Base-by-base conservation (phyloP, 2,888 invertebrate genomes). In the Actias luna region DNA sequence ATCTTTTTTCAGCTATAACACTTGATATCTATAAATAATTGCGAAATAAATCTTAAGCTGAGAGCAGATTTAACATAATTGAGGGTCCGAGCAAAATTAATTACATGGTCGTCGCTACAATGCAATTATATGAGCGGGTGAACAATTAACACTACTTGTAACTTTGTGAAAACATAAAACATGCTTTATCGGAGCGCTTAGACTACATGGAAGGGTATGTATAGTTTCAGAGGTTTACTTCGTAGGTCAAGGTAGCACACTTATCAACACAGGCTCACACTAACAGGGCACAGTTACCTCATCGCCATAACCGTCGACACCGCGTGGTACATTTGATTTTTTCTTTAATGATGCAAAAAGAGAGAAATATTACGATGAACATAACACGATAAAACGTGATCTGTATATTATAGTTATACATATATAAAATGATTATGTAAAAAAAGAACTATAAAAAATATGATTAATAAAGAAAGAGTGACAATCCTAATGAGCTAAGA, bases 271-370 rank as follows among this genome's bases (percentile, higher is more conserved):
- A 83, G 83, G 80, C 77, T 80, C 83, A 89, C 84, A 88, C 89
- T 89, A 91, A 92, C 82, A 76, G 89, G 91, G 85, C 83, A 83
- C 80, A 84, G 76, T 96, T 96, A 97, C 97, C 96, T 96, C 96
- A 97, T 96, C 84, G 97, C 96, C 94, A 97, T 97, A 90, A 98
- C 97, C 92, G 97, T 97, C 79, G 97, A 97, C 89, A 98, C 97
- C 89, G 97, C 97, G 94, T 97, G 97, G 95, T 97, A 97, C 97
- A 97, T 97, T 96, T 97, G 97, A 95, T 97, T 97, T 94, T 95
- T 95, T 94, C 95, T 95, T 93, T 91, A 91, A 88, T 82, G 93
- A 93, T 93, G 93, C 93, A 93, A 93, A 93, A 93, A 94, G 93
- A 55, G 84, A 93, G 88, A 93, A 93, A 91, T 89, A 93, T 74